These are phyloP conservation scores for Gymnothorax javanicus DNA, from an alignment of 2,797 vertebrate species.

Conservation along the genomic window DNA sequence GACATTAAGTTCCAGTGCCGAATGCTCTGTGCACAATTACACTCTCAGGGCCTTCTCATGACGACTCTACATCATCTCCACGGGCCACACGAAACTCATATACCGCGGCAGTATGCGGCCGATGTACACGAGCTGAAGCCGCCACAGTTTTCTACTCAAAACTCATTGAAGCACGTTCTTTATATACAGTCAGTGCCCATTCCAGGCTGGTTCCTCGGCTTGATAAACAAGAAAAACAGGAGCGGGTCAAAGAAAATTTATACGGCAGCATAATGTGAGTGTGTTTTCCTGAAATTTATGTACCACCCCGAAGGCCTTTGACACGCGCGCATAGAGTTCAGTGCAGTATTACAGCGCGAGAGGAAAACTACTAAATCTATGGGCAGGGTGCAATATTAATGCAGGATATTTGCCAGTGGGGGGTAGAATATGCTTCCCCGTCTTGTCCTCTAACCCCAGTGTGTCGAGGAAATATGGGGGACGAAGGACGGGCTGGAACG, in stretches of 20 bases:
- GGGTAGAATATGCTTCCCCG: background rate
- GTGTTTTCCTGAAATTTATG: constrained; percentile 5
- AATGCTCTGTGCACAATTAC: constrained; percentile 64
- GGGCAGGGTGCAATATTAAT: background rate
- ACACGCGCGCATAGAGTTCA: background rate
- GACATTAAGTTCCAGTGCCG: constrained; percentile 57
- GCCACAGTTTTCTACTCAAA: background rate
- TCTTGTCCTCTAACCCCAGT: background rate
- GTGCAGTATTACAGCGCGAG: background rate
- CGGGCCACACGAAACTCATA: background rate
- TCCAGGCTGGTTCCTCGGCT: background rate
- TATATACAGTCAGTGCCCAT: background rate
- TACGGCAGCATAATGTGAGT: background rate
- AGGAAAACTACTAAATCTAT: background rate
- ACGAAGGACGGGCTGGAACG: background rate
- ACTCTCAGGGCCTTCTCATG: constrained; percentile 58
- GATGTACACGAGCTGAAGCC: background rate
- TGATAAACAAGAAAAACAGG: background rate
- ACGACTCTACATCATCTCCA: background rate
- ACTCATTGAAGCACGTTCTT: background rate
- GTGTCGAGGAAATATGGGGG: background rate
- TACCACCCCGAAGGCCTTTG: constrained; percentile 1
- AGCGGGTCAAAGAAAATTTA: background rate
- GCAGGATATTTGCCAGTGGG: background rate
- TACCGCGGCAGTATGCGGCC: background rate